These are phyloP conservation scores for Oscheius onirici DNA, from an alignment of 2,888 invertebrate species.

Conservation along the genomic window DNA sequence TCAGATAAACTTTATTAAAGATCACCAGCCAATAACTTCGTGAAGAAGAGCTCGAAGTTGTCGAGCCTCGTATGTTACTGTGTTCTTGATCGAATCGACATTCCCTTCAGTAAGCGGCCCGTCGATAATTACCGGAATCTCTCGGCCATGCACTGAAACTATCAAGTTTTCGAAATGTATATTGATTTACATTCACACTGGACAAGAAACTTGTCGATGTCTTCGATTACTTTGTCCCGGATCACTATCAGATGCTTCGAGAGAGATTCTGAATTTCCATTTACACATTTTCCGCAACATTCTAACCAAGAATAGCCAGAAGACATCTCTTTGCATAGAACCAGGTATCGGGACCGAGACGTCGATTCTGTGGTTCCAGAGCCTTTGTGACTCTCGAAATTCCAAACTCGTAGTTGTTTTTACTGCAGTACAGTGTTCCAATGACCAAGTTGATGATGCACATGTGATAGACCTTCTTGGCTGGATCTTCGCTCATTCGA, in stretches of 20 bases:
- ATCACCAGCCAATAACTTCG: slow-evolving; percentile 23
- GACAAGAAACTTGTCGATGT: slow-evolving; percentile 87
- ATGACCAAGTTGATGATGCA: slow-evolving; percentile 99
- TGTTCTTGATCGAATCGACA: slow-evolving; percentile 82
- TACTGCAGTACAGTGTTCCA: slow-evolving; percentile 96
- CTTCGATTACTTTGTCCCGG: slow-evolving; percentile 85
- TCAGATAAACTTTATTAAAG: not conserved
- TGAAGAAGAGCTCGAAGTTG: slow-evolving; percentile 79
- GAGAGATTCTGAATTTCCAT: slow-evolving; percentile 45
- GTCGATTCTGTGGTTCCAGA: slow-evolving; percentile 89
- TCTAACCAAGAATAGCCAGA: slow-evolving; percentile 43
- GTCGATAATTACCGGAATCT: slow-evolving; percentile 85
- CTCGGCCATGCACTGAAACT: slow-evolving; percentile 83
- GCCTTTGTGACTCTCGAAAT: slow-evolving; percentile 96
- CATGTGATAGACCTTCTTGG: slow-evolving; percentile 91
- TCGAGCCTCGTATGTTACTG: slow-evolving; percentile 89
- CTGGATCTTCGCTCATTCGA: slow-evolving; percentile 88
- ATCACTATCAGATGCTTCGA: slow-evolving; percentile 83
- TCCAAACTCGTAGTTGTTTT: slow-evolving; percentile 98
- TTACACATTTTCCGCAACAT: not conserved
- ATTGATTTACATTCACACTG: slow-evolving; percentile 80
- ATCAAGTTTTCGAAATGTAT: not conserved
- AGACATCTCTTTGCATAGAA: slow-evolving; percentile 67
- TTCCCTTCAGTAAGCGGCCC: slow-evolving; percentile 81
- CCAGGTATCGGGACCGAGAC: slow-evolving; percentile 98